phyloP scores from a whole-genome alignment of 2,113 vertebrate species.

The Pteropus alecto region DNA sequence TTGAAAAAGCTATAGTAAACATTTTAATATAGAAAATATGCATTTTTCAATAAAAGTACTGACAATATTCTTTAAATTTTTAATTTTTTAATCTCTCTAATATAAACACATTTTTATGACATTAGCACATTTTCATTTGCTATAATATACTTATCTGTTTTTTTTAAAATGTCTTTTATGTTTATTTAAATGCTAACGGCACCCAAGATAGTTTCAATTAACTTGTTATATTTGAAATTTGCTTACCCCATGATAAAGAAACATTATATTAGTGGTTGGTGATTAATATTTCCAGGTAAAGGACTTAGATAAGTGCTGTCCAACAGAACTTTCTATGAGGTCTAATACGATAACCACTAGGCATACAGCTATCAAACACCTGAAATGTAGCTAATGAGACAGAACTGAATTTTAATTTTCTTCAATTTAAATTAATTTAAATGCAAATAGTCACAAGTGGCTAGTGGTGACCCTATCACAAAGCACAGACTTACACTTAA shows the following conservation, averaged over 20 bases:
- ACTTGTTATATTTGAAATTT: neutral
- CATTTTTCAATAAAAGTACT: slow-evolving; percentile 15
- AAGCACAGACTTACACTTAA: neutral
- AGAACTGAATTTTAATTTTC: slow-evolving; percentile 15
- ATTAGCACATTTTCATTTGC: neutral
- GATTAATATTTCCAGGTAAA: neutral
- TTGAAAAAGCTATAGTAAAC: neutral
- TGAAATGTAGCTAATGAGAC: neutral
- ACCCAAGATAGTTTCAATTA: neutral
- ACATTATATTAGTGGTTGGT: neutral
- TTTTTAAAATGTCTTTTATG: neutral
- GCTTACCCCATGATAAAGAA: neutral
- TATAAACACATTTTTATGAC: neutral
- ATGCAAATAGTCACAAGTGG: neutral
- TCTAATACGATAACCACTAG: neutral
- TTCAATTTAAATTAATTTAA: neutral
- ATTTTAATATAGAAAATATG: slow-evolving; percentile 22
- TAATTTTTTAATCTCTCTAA: neutral
- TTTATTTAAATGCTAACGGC: neutral
- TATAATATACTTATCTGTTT: neutral
- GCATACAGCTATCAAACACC: neutral
- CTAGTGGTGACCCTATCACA: neutral
- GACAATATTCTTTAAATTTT: neutral
- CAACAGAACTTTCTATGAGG: neutral
- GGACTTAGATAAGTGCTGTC: neutral